Evolutionary conservation across 2,113 vertebrate species (phyloP), one percentile per base, ranked within the genome.

Genomic region (Tragelaphus imberbis): DNA sequence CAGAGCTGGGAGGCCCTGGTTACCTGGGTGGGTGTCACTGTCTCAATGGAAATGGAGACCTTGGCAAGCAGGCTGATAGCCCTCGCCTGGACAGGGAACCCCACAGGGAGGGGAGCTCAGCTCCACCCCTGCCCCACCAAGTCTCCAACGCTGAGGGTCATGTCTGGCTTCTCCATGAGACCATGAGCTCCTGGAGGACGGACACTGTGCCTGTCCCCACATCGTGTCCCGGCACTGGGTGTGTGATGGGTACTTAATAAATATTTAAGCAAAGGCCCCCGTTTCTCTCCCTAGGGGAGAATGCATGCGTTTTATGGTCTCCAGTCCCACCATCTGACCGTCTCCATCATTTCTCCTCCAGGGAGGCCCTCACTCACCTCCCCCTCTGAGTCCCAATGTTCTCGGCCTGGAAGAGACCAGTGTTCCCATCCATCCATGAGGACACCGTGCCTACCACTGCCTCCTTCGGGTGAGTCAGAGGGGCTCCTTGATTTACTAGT

Each of bases 381-480:
- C 30, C 4, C 0, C 40, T 14, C 77, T 28, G 68, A 51, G 13
- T 10, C 65, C 88, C 25, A 6, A 92, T 96, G 96, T 77, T 68
- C 12, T 86, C 81, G 1, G 23, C 68, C 89, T 97, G 95, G 96
- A 98, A 68, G 61, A 88, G 51, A 23, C 14, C 71, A 0, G 11
- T 75, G 36, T 49, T 96, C 79, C 36, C 84, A 36, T 13, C 91
- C 10, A 30, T 82, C 2, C 33, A 55, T 63, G 91, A 97, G 12
- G 94, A 96, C 11, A 40, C 49, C 0, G 1, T 11, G 7, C 94
- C 97, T 82, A 93, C 91, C 61, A 11, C 6, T 0, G 82, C 86
- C 47, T 55, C 93, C 13, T 21, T 92, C 0, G 9, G 96, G 96
- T 98, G 40, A 95, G 98, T 89, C 68, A 6, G 3, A 36, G 55